A percentile compares a stretch with the other conserved stretches of the same genome.
phyloP scores from a whole-genome alignment of 2,113 vertebrate species.

The Etheostoma cragini region DNA sequence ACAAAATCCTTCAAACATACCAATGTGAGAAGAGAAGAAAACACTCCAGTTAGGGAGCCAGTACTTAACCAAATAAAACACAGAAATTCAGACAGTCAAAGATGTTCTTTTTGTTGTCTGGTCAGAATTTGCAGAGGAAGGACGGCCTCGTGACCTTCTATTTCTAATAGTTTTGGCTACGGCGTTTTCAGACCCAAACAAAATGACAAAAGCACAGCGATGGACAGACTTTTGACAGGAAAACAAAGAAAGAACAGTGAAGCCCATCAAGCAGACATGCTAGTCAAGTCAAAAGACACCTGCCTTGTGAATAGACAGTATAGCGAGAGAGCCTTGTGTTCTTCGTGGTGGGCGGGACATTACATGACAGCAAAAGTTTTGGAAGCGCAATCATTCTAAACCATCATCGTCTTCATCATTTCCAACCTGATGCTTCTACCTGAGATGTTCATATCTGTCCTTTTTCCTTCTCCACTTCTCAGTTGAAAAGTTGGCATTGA shows the following conservation, averaged over 20 bases:
- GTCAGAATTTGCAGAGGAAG: background rate
- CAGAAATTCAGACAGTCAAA: too few relatives aligned
- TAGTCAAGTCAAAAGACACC: background rate
- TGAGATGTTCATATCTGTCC: background rate
- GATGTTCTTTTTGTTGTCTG: background rate
- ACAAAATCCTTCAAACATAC: too few relatives aligned
- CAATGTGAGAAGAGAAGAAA: too few relatives aligned
- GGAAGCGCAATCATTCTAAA: background rate
- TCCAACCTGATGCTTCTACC: background rate
- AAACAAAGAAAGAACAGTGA: background rate
- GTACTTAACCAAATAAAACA: too few relatives aligned
- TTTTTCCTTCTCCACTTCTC: background rate
- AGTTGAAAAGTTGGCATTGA: background rate
- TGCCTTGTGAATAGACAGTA: background rate
- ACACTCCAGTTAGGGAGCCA: too few relatives aligned
- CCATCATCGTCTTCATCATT: background rate
- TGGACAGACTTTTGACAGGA: too few relatives aligned
- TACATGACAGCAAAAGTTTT: background rate
- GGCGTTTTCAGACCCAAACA: background rate
- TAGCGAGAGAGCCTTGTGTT: background rate
- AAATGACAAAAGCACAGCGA: background rate
- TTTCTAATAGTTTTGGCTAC: background rate
- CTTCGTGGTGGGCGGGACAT: background rate
- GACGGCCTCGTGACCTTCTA: background rate
- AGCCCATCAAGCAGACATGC: background rate